phyloP scores from a whole-genome alignment of 1,140 invertebrate genomes.

The Sipha flava region DNA sequence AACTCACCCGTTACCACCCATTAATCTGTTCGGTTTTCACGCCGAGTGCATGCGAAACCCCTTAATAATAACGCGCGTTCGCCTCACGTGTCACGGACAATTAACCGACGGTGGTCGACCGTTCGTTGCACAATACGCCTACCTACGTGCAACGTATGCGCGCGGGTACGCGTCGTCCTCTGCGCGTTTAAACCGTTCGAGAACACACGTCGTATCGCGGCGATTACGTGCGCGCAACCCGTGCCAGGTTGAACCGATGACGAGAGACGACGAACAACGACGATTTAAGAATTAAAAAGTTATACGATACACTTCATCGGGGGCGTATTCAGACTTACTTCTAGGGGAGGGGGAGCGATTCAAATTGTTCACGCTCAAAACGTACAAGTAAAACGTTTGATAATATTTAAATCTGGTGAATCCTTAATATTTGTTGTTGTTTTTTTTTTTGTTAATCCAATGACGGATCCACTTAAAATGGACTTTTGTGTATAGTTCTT shows the following conservation, averaged over 20 bases:
- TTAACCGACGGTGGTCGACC: not conserved
- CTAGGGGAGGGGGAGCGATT: no score
- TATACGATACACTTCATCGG: no score
- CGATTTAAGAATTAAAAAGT: no score
- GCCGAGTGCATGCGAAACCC: not conserved
- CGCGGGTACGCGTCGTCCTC: no score
- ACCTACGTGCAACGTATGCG: not conserved
- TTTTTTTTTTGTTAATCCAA: no score
- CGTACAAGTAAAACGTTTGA: no score
- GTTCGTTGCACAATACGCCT: not conserved
- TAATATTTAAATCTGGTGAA: no score
- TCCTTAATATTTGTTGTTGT: no score
- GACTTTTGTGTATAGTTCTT: no score
- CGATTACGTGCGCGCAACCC: not conserved
- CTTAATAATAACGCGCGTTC: not conserved
- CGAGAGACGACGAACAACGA: not conserved
- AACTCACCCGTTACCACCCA: not conserved
- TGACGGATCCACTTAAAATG: no score
- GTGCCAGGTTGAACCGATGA: not conserved
- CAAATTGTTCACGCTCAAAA: no score
- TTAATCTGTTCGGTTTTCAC: constrained; percentile 21
- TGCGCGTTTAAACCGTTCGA: not conserved
- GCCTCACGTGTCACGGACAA: not conserved
- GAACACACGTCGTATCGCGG: not conserved
- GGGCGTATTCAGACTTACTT: no score